Evolutionary conservation across 2,113 vertebrate genomes (phyloP).

Genomic region (Oreocharis arfaki): DNA sequence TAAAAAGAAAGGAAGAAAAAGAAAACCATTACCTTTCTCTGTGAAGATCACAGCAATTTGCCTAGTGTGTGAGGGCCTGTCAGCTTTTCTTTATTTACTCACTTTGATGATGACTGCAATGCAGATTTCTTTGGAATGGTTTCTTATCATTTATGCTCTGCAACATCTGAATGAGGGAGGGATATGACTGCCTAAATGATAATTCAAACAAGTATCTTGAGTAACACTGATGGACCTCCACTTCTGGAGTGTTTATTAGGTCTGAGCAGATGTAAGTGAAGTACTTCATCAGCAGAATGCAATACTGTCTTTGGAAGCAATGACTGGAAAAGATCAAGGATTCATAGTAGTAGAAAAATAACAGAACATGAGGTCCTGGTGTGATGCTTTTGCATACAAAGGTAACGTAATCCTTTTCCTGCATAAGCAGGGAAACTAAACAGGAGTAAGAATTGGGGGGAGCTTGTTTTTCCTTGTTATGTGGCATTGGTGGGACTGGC

Average conservation of each 20-base stretch:
- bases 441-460: neutral
- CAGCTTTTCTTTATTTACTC: neutral
- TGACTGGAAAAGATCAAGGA: neutral
- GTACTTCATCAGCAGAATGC: neutral
- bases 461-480: neutral
- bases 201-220: conserved; percentile 3
- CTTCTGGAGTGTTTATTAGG: conserved; percentile 14
- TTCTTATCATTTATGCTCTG: neutral
- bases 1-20: neutral
- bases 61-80: neutral
- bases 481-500: neutral
- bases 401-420: neutral
- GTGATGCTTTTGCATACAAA: neutral
- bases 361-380: neutral
- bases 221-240: neutral
- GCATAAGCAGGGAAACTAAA: neutral
- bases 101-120: neutral
- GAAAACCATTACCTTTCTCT: neutral
- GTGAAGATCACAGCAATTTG: neutral
- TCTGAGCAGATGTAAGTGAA: conserved; percentile 15
- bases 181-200: neutral
- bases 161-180: conserved; percentile 5
- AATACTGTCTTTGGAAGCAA: neutral
- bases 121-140: conserved; percentile 17
- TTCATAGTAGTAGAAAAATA: neutral